phyloP scores from a whole-genome alignment of 2,797 vertebrate species.

The Holocentrus rufus region DNA sequence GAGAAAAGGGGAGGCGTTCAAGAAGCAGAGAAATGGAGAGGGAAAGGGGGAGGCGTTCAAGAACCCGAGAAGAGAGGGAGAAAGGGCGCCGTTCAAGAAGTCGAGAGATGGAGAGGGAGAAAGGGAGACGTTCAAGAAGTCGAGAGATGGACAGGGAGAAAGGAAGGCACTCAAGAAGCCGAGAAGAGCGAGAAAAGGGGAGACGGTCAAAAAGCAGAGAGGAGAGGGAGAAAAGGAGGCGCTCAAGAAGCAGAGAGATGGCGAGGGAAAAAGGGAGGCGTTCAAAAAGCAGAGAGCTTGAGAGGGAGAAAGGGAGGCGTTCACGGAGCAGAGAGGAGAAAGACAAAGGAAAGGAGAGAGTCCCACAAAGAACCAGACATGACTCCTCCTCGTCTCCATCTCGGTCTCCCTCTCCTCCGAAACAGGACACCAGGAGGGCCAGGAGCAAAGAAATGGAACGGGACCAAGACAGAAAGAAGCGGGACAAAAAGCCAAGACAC shows the following conservation, averaged over 20 bases:
- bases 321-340: slow-evolving; percentile 7
- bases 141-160: slow-evolving; percentile 22
- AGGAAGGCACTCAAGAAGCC: slow-evolving; percentile 2
- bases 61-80: slow-evolving; percentile 27
- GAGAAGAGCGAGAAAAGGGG: slow-evolving; percentile 8
- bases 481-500: slow-evolving; percentile 51
- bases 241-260: neutral
- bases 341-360: slow-evolving; percentile 48
- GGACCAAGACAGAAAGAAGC: slow-evolving; percentile 56
- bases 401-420: slow-evolving; percentile 51
- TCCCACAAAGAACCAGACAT: slow-evolving; percentile 53
- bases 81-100: slow-evolving; percentile 17
- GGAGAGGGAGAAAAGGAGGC: neutral
- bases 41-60: slow-evolving; percentile 2
- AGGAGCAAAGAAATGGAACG: slow-evolving; percentile 49
- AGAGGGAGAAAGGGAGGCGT: neutral
- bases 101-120: slow-evolving; percentile 26
- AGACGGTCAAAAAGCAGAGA: slow-evolving; percentile 39
- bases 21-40: slow-evolving; percentile 23
- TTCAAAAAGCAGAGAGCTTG: neutral
- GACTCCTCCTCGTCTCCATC: slow-evolving; percentile 68
- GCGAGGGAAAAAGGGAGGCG: slow-evolving; percentile 24
- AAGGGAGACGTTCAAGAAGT: slow-evolving; percentile 39
- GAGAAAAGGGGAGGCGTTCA: slow-evolving; percentile 11
- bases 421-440: slow-evolving; percentile 52